A percentile compares a stretch with the other conserved stretches of the same genome.
phyloP scores from a whole-genome alignment of 2,113 vertebrate genomes.

The Pagrus major region DNA sequence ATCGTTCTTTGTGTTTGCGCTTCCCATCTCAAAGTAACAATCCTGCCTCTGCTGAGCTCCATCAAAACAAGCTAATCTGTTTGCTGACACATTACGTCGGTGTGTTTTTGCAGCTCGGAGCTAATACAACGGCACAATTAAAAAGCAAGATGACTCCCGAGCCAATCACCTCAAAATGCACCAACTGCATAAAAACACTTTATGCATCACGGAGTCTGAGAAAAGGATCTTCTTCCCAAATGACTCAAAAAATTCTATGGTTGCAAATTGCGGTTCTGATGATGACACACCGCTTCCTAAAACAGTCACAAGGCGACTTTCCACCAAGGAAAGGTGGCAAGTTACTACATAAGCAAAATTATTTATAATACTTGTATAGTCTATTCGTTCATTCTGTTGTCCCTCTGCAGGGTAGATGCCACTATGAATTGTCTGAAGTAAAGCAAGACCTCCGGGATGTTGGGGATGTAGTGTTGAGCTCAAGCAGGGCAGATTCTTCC shows the following conservation, averaged over 20 bases:
- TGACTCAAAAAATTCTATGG: neutral
- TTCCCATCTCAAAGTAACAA: conserved; percentile 4
- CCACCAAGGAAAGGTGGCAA: no score
- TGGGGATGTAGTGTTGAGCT: neutral
- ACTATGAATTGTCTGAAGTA: neutral
- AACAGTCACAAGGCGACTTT: neutral
- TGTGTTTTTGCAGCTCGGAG: neutral
- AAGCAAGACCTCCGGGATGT: neutral
- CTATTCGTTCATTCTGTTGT: neutral
- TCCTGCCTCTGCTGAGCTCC: neutral
- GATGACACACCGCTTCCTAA: neutral
- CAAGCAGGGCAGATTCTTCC: neutral
- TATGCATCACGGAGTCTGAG: conserved; percentile 15
- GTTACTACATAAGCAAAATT: neutral
- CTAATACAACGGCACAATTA: conserved; percentile 11
- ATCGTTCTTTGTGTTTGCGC: neutral
- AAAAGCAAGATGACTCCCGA: conserved; percentile 22
- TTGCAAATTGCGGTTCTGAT: conserved; percentile 18
- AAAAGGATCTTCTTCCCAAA: conserved; percentile 5
- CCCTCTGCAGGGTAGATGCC: neutral
- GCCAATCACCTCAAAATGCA: conserved; percentile 29
- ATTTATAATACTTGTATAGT: neutral
- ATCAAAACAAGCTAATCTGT: conserved; percentile 25
- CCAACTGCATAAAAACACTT: conserved; percentile 17
- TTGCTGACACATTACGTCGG: conserved; percentile 23